Base-by-base conservation (phyloP, 2,888 invertebrate species). In the Dichetophora obliterata region DNA sequence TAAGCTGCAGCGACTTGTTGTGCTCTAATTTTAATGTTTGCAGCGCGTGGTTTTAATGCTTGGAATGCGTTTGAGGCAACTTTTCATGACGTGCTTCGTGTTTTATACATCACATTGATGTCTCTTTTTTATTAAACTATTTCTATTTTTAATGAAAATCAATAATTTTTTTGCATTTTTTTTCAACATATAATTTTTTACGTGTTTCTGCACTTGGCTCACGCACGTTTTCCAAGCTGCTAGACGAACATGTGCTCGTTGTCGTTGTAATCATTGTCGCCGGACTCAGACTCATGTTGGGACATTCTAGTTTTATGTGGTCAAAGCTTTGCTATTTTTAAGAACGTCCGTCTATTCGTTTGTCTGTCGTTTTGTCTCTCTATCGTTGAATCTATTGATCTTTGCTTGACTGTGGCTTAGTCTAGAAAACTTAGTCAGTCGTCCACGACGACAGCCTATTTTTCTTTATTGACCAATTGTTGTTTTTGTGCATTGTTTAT, bases 381-480 rank as follows among this genome's bases (percentile, higher is more conserved):
- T 70, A 9, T 52, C 22, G 16, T 69, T 22, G 22, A 11, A 37
- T 37, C n/a, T 27, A 19, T 65, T 65, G 14, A 66, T 66, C 16
- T 66, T 37, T 34, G 68, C 22, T 6, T 68, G 22, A 9, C 19
- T 68, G 68, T 68, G 34, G 37, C 54, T 70, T 70, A 57, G 54
- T 70, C 70, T 70, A 70, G 70, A 70, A 70, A 70, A 70, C 5
- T n/a, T 70, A 3, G 4, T 9, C 5, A 8, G 11, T 43, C 19
- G 70, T 69, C 27, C 2, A 69, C 57, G 70, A 16, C 22, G 57
- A 34, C 14, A 54, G 48, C 43, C 27, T 59, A 59, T 59, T 37
- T 48, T 27, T 48, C 19, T 69, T 69, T 50, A 69, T 69, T 52
- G 69, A 50, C 52, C 52, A 24, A 31, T 54, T 54, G 54, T 54